Percentiles rank a stretch among this genome's conserved stretches.
Conservation (phyloP, 2,888 invertebrate species). For the Eugnorisma glareosa region DNA sequence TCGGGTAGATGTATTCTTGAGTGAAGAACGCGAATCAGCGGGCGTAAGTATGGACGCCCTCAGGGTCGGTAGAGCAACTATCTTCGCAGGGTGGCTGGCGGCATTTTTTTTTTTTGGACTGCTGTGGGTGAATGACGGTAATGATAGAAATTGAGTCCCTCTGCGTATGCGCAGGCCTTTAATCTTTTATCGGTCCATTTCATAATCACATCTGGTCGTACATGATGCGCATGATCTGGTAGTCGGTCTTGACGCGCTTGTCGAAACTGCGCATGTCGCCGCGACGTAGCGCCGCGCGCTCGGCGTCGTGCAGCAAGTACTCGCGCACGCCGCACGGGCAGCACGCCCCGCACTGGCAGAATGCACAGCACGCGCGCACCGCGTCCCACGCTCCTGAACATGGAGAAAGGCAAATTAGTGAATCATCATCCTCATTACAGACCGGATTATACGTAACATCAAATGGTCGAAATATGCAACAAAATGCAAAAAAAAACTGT, state of each 20-base stretch:
- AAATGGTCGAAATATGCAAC: neutral
- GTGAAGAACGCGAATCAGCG: neutral
- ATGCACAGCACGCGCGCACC: slow-evolving; percentile 76
- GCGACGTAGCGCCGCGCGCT: slow-evolving; percentile 68
- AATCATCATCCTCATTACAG: neutral
- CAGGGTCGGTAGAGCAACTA: neutral
- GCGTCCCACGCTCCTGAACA: slow-evolving; percentile 77
- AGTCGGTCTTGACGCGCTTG: slow-evolving; percentile 72
- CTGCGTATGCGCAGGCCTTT: no score
- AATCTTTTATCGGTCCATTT: neutral
- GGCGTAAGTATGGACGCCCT: neutral
- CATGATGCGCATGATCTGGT: slow-evolving; percentile 76
- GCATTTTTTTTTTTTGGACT: neutral
- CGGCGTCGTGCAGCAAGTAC: slow-evolving; percentile 76
- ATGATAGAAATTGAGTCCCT: neutral
- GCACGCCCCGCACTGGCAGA: slow-evolving; percentile 79
- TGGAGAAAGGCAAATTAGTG: neutral
- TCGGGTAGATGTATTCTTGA: neutral
- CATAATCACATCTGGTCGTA: slow-evolving; percentile 68
- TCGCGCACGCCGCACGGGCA: slow-evolving; percentile 65
- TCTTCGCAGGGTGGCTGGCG: neutral
- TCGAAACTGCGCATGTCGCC: slow-evolving; percentile 80
- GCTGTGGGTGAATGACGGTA: neutral
- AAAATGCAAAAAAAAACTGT: neutral
- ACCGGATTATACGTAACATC: neutral